These are phyloP conservation scores for Acanthosoma haemorrhoidale DNA, from an alignment of 2,888 invertebrate species.

Conservation along the genomic window DNA sequence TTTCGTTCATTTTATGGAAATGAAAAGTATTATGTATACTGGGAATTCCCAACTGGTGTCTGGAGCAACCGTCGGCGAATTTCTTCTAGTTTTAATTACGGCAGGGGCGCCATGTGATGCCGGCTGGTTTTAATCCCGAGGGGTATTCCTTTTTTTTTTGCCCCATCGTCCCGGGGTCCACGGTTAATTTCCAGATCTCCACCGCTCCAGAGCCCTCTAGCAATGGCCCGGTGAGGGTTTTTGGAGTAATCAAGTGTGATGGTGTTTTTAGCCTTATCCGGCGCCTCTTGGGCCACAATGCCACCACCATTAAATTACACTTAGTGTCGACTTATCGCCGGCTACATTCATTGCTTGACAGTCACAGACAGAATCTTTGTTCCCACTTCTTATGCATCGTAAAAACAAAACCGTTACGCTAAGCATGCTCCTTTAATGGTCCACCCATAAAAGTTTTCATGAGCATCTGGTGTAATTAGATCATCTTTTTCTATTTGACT, in stretches of 20 bases:
- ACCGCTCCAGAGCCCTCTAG: too few relatives aligned
- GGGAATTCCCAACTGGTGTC: not conserved
- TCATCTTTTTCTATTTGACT: too few relatives aligned
- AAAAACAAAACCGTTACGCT: too few relatives aligned
- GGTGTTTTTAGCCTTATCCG: not conserved
- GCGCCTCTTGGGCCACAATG: not conserved
- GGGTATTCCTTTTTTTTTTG: not conserved
- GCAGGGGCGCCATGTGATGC: not conserved
- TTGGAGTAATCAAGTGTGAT: conserved; percentile 7
- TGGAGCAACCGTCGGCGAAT: too few relatives aligned
- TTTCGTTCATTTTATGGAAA: not conserved
- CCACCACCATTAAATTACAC: not conserved
- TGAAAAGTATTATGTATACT: not conserved
- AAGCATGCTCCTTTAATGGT: too few relatives aligned
- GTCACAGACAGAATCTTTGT: not conserved
- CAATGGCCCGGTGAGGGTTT: not conserved
- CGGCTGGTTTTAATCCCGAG: not conserved
- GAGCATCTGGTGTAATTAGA: too few relatives aligned
- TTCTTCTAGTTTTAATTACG: conserved; percentile 8
- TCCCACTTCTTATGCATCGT: too few relatives aligned
- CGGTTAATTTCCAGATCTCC: not conserved
- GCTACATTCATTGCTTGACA: not conserved
- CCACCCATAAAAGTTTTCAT: too few relatives aligned
- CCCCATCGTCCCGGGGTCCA: not conserved
- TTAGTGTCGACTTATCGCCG: not conserved